Evolutionary conservation across 2,113 vertebrate species (phyloP).

Genomic region (Brienomyrus longianalis): DNA sequence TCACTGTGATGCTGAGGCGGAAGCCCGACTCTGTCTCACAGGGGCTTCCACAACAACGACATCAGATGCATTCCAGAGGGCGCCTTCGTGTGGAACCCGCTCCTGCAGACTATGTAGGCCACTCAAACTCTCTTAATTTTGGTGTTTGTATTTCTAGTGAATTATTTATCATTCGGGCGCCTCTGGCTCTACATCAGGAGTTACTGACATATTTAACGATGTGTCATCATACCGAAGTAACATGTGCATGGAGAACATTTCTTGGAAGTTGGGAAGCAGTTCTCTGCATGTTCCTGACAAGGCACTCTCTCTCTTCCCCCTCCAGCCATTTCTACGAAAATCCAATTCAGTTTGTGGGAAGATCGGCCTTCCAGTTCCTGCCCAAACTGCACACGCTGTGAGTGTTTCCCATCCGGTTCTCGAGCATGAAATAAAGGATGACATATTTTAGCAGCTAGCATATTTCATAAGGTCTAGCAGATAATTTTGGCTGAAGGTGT

Average conservation of each 20-base stretch:
- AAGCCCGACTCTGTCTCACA: constrained; percentile 47
- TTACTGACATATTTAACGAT: not conserved
- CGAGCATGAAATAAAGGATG: not conserved
- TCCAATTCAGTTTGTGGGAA: constrained; percentile 93
- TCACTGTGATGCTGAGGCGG: not conserved
- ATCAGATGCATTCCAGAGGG: constrained; percentile 89
- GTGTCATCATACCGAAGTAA: not conserved
- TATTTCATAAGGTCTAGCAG: not conserved
- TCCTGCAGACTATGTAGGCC: constrained; percentile 92
- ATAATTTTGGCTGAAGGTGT: not conserved
- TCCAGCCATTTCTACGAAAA: constrained; percentile 91
- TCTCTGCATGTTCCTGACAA: not conserved
- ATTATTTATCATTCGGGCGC: not conserved
- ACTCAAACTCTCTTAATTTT: not conserved
- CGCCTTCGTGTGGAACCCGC: constrained; percentile 87
- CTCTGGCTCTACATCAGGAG: not conserved
- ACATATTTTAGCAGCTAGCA: not conserved
- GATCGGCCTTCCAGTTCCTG: constrained; percentile 86
- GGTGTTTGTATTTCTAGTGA: not conserved
- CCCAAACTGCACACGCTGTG: constrained; percentile 90
- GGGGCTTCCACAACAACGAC: constrained; percentile 93
- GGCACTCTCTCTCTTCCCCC: constrained; percentile 25
- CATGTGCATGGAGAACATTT: not conserved
- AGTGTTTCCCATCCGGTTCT: constrained; percentile 52
- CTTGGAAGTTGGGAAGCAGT: not conserved